A percentile compares a stretch with the other conserved stretches of the same genome.
These are phyloP conservation scores for Neuroterus valhalla DNA, from an alignment of 1,140 invertebrate species.

Conservation along the genomic window DNA sequence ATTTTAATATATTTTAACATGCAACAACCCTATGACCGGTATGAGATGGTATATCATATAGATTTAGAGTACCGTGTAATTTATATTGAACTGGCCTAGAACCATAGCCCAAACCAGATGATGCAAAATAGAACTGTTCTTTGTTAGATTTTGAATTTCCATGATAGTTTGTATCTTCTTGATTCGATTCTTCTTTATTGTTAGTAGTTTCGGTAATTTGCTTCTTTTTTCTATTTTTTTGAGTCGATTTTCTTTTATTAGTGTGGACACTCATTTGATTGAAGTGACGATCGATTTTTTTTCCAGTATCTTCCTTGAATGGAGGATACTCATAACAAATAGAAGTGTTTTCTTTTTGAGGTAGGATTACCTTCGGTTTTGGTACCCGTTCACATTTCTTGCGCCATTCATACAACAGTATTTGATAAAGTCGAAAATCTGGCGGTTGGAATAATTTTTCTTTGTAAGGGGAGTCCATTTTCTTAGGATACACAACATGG, in stretches of 20 bases:
- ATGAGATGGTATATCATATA: no score
- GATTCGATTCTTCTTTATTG: not conserved
- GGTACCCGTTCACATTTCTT: constrained; percentile 40
- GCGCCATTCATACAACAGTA: constrained; percentile 49
- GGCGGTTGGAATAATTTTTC: constrained; percentile 51
- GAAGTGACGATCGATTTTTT: not conserved
- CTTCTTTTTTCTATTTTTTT: constrained; percentile 34
- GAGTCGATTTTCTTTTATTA: constrained; percentile 24
- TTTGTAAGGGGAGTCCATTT: constrained; percentile 55
- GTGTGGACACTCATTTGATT: not conserved
- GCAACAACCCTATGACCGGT: no score
- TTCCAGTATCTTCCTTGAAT: not conserved
- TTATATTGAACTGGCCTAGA: constrained; percentile 41
- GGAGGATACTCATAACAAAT: constrained; percentile 16
- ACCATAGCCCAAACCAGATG: constrained; percentile 36
- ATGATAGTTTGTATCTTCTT: not conserved
- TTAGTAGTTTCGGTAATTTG: not conserved
- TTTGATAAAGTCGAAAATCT: constrained; percentile 58
- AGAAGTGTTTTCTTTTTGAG: constrained; percentile 29
- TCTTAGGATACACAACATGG: constrained; percentile 42
- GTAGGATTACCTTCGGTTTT: constrained; percentile 56
- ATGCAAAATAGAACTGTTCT: constrained; percentile 39
- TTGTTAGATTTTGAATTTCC: constrained; percentile 6
- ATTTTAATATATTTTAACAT: no score
- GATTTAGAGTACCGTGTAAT: constrained; percentile 42